Base-by-base conservation (phyloP, 2,113 vertebrate species). In the Sylvietta virens region DNA sequence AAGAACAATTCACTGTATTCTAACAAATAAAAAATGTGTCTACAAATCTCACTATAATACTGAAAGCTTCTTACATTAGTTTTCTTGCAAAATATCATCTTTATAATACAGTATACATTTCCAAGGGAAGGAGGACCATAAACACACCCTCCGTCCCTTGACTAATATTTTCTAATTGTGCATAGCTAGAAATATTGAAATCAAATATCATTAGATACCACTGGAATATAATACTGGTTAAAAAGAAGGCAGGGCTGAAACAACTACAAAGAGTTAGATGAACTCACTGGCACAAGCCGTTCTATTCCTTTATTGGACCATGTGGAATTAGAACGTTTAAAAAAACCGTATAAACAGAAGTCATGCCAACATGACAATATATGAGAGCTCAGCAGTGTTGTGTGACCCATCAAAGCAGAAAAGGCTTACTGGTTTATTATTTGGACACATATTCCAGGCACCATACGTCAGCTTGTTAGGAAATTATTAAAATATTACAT, bases 81-180 rank as follows among this genome's bases (percentile, higher is more conserved):
- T 97, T 98, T 97, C 88, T 97, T 96, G 96, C 95, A 98, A 98
- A 98, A 98, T 98, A 98, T 96, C 82, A 95, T 96, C 97, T 98
- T 97, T 97, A 98, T 96, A 98, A 97, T 97, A 98, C 97, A 98
- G 94, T 98, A 98, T 98, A 98, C 97, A 93, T 86, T 97, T 98
- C 82, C 90, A 93, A 83, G 54, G 80, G 78, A 85, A 92, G 57
- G 51, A 87, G 42, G 70, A 89, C 80, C 51, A 76, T 88, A 91
- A 96, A 96, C 88, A 66, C 2, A 85, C 81, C 94, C 71, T 92
- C 82, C 72, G 20, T 64, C 94, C 94, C 95, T 81, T 85, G 88
- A 98, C 97, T 98, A 98, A 85, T 97, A 97, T 97, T 95, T 98
- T 96, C 97, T 98, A 98, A 97, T 96, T 97, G 94, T 98, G 96